A percentile compares a stretch with the other conserved stretches of the same genome.
Evolutionary conservation across 2,113 vertebrate species (phyloP).

Genomic region (Coptodon rendalli): DNA sequence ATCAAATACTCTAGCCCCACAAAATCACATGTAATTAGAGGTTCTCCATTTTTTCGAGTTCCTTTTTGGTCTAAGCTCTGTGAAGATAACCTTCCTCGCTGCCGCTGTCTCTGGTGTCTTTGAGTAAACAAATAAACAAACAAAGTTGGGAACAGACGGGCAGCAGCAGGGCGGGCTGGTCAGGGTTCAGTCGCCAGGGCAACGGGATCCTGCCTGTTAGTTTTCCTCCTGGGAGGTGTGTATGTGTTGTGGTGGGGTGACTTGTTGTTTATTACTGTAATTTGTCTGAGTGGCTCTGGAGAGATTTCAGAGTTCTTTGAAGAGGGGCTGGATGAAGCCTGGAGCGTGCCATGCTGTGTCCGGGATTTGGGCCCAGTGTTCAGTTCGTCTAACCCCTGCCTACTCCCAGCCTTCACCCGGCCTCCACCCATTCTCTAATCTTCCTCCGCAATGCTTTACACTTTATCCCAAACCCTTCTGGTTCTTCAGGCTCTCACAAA

Average conservation of each 20-base stretch:
- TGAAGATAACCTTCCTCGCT: conserved; percentile 41
- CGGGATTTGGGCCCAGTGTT: conserved; percentile 50
- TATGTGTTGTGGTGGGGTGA: conserved; percentile 14
- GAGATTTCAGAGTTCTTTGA: conserved; percentile 64
- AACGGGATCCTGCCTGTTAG: conserved; percentile 52
- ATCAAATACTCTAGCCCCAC: conserved; percentile 52
- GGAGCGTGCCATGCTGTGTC: conserved; percentile 59
- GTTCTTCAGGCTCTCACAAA: conserved; percentile 38
- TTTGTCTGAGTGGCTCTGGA: conserved; percentile 67
- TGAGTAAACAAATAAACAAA: conserved; percentile 65
- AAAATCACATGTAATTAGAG: conserved; percentile 66
- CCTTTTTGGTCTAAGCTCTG: conserved; percentile 30
- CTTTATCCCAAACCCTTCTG: conserved; percentile 17
- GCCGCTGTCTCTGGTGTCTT: conserved; percentile 43
- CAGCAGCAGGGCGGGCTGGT: conserved; percentile 45
- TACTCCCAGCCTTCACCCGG: neutral
- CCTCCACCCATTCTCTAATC: conserved; percentile 23
- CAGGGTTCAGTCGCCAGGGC: conserved; percentile 54
- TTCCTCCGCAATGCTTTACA: conserved; percentile 21
- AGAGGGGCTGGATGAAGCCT: conserved; percentile 49
- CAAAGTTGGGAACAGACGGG: conserved; percentile 56
- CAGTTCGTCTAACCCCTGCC: conserved; percentile 9
- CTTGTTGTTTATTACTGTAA: conserved; percentile 72
- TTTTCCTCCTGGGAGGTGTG: conserved; percentile 49
- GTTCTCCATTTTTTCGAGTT: conserved; percentile 36